Evolutionary conservation across 1,140 invertebrate species (phyloP).

Genomic region (Hyles vespertilio): DNA sequence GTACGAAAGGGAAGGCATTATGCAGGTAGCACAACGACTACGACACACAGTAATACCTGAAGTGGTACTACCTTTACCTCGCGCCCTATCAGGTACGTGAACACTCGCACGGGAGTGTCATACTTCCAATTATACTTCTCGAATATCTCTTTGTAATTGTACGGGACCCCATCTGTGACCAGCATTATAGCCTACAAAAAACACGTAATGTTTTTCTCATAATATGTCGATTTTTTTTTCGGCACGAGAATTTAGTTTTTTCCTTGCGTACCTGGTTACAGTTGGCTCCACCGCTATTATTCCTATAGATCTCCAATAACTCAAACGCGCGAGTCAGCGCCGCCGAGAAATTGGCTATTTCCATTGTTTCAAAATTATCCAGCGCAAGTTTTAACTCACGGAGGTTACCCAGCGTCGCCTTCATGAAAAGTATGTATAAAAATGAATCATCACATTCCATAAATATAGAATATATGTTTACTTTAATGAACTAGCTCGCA

Average conservation of each 20-base stretch:
- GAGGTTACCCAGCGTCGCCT: constrained; percentile 94
- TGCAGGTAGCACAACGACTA: constrained; percentile 73
- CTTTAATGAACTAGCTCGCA: too few species aligned
- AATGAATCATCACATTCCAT: neutral
- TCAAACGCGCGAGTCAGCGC: constrained; percentile 94
- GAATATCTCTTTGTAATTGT: constrained; percentile 94
- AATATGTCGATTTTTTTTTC: too few species aligned
- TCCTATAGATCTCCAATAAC: constrained; percentile 81
- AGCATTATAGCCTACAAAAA: constrained; percentile 95
- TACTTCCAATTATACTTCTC: constrained; percentile 89
- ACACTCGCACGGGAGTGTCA: constrained; percentile 91
- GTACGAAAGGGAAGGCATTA: constrained; percentile 65
- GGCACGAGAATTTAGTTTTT: neutral
- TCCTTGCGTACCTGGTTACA: constrained; percentile 75
- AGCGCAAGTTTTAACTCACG: constrained; percentile 89
- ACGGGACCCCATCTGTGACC: constrained; percentile 97
- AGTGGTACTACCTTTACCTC: constrained; percentile 81
- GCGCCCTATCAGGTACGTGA: constrained; percentile 97
- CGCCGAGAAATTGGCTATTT: constrained; percentile 96
- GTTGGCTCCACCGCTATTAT: constrained; percentile 77
- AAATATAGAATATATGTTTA: too few species aligned
- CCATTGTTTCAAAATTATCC: constrained; percentile 85
- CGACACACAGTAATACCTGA: constrained; percentile 74
- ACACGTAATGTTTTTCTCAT: constrained; percentile 15
- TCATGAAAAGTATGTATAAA: neutral